Percentiles rank a stretch among this genome's conserved stretches.
Evolutionary conservation across 2,888 invertebrate genomes (phyloP).

Genomic region (Acanthosepion pharaonis): DNA sequence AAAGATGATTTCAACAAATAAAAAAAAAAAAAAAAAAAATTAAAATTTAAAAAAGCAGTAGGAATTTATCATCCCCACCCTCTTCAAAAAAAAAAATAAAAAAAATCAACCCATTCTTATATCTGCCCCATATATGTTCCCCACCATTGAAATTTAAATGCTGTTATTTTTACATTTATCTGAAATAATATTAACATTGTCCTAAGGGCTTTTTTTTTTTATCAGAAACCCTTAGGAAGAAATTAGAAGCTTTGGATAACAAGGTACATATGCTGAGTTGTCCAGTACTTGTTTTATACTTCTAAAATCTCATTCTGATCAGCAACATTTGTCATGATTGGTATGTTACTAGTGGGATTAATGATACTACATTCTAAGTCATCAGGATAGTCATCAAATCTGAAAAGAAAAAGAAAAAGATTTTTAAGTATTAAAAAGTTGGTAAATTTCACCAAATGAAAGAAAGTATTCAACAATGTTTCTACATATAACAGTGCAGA

Average conservation of each 20-base stretch:
- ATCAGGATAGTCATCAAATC: slow-evolving; percentile 13
- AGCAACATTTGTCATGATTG: slow-evolving; percentile 38
- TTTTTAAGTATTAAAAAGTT: no score
- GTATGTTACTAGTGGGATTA: not conserved
- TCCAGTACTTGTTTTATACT: not conserved
- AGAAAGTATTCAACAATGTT: no score
- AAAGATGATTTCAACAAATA: not conserved
- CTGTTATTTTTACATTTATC: not conserved
- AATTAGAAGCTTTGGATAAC: not conserved
- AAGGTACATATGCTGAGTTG: not conserved
- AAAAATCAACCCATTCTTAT: not conserved
- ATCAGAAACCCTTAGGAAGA: no score
- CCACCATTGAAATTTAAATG: not conserved
- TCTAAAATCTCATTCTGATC: slow-evolving; percentile 38
- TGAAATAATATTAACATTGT: not conserved
- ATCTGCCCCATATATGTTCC: not conserved
- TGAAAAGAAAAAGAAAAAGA: not conserved
- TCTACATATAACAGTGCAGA: no score
- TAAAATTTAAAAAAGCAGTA: not conserved
- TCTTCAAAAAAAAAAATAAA: no score
- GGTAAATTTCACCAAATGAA: not conserved
- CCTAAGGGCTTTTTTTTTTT: not conserved
- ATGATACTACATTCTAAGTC: slow-evolving; percentile 25
- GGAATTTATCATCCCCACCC: not conserved
- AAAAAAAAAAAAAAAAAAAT: not conserved